Evolutionary conservation across 2,797 vertebrate species (phyloP).

Genomic region (Mus caroli): DNA sequence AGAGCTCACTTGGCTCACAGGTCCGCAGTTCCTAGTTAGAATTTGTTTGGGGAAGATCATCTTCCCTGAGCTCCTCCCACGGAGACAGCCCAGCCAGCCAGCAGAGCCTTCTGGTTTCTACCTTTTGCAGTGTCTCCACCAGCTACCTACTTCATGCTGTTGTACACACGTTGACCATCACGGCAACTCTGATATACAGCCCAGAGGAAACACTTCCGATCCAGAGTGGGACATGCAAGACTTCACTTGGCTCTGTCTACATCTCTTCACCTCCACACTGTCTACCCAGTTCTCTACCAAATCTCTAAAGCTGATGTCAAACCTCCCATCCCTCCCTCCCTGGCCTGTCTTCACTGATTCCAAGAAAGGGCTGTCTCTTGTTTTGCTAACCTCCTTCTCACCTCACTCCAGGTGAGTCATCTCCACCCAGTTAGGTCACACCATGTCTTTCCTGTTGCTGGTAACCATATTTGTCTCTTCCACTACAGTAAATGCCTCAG

Average conservation of each 20-base stretch:
- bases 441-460: neutral
- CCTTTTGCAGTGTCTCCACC: neutral
- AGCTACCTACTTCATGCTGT: too few relatives aligned
- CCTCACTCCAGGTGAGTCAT: neutral
- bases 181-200: neutral
- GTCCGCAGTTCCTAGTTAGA: neutral
- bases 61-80: neutral
- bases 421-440: neutral
- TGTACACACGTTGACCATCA: neutral
- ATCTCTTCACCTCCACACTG: neutral
- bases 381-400: neutral
- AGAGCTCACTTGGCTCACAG: neutral
- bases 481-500: neutral
- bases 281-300: neutral
- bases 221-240: neutral
- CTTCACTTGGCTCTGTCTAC: neutral
- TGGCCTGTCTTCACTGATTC: neutral
- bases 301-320: neutral
- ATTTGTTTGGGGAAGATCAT: neutral
- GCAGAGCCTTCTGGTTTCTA: neutral
- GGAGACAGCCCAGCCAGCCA: fast-evolving
- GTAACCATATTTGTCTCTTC: neutral
- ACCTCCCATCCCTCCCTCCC: neutral
- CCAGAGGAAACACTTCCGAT: neutral
- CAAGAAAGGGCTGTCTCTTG: neutral